Conservation (phyloP, 2,888 invertebrate species). For the Drosophila nigritarsus region DNA sequence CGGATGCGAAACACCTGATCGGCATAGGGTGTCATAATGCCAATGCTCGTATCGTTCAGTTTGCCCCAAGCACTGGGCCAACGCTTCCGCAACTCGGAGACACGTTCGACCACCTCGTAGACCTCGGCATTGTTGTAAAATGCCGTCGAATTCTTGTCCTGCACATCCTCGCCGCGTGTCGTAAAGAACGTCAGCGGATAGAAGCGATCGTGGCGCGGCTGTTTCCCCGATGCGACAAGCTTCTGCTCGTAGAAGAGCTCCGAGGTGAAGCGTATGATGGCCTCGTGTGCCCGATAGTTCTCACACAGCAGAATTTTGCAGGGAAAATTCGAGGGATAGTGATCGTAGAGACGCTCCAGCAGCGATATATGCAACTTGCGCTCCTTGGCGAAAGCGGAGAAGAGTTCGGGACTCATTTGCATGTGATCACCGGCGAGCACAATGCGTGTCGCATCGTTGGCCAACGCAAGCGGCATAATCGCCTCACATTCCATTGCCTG, state of each 20-base stretch:
- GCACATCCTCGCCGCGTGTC: slow-evolving; percentile 91
- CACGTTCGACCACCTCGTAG: slow-evolving; percentile 91
- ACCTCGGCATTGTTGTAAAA: slow-evolving; percentile 94
- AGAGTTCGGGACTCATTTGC: slow-evolving; percentile 93
- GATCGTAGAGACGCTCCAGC: slow-evolving; percentile 91
- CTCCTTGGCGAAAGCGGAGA: slow-evolving; percentile 90
- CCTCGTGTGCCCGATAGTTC: slow-evolving; percentile 93
- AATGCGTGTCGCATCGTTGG: slow-evolving; percentile 89
- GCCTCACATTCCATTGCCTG: slow-evolving; percentile 95
- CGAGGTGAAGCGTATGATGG: slow-evolving; percentile 92
- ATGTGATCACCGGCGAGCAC: slow-evolving; percentile 94
- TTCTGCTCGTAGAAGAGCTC: slow-evolving; percentile 92
- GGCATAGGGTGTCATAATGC: slow-evolving; percentile 93
- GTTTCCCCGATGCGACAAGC: slow-evolving; percentile 90
- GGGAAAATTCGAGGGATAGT: slow-evolving; percentile 90
- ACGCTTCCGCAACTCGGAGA: slow-evolving; percentile 89
- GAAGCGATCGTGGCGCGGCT: slow-evolving; percentile 89
- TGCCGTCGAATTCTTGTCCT: slow-evolving; percentile 91
- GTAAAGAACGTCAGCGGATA: slow-evolving; percentile 93
- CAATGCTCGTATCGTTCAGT: slow-evolving; percentile 91
- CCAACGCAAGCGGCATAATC: slow-evolving; percentile 91
- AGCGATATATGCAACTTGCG: slow-evolving; percentile 90
- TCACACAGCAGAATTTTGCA: slow-evolving; percentile 92
- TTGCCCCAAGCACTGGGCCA: slow-evolving; percentile 93
- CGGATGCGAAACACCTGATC: slow-evolving; percentile 92